Evolutionary conservation across 2,797 vertebrate species (phyloP).

Genomic region (Holocentrus rufus): DNA sequence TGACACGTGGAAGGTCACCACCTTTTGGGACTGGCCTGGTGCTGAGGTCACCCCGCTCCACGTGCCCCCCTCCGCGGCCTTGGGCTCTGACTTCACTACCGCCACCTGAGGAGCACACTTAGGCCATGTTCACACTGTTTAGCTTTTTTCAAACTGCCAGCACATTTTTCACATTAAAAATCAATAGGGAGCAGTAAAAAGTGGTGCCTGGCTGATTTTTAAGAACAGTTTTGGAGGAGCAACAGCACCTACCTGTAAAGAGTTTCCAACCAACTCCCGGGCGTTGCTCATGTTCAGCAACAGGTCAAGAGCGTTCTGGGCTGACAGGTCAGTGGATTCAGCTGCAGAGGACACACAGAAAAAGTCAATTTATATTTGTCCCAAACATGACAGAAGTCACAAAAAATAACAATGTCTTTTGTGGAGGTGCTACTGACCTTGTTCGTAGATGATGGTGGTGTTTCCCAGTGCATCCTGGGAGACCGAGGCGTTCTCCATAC

Average conservation of each 20-base stretch:
- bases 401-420: slow-evolving; percentile 6
- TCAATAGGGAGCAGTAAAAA: background rate
- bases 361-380: slow-evolving; percentile 3
- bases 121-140: background rate
- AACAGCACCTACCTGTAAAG: slow-evolving; percentile 86
- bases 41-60: slow-evolving; percentile 68
- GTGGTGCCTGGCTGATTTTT: background rate
- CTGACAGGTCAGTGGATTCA: slow-evolving; percentile 86
- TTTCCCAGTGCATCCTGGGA: slow-evolving; percentile 86
- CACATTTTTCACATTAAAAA: background rate
- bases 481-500: slow-evolving; percentile 81
- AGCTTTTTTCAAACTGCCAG: background rate
- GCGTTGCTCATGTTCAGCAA: slow-evolving; percentile 95
- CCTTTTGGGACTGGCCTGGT: slow-evolving; percentile 81
- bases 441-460: slow-evolving; percentile 95
- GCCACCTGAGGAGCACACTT: slow-evolving; percentile 83
- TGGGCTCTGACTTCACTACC: slow-evolving; percentile 84
- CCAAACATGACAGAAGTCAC: background rate
- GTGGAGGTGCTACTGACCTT: slow-evolving; percentile 77
- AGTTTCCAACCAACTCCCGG: slow-evolving; percentile 85
- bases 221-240: background rate
- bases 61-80: slow-evolving; percentile 64
- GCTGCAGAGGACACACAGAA: slow-evolving; percentile 62
- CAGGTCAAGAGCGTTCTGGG: slow-evolving; percentile 93
- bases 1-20: slow-evolving; percentile 91